phyloP scores from a whole-genome alignment of 2,113 vertebrate genomes.

The Lathamus discolor region DNA sequence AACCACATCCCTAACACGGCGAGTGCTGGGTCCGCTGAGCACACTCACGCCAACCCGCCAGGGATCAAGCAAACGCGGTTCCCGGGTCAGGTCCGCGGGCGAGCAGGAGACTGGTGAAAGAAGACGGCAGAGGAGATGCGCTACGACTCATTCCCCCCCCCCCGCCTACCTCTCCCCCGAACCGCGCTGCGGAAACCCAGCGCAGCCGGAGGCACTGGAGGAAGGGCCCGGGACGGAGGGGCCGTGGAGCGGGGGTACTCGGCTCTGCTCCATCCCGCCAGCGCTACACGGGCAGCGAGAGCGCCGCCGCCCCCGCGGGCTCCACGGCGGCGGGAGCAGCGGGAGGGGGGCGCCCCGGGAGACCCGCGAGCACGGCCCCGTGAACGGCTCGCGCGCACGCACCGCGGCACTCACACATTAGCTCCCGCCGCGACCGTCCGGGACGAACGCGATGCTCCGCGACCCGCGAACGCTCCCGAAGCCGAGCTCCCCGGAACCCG shows the following conservation, averaged over 20 bases:
- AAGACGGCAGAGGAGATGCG: neutral
- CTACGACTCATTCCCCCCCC: neutral
- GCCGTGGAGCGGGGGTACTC: neutral
- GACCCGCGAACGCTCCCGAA: neutral
- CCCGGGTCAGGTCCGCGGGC: neutral
- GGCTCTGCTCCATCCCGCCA: neutral
- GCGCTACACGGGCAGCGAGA: neutral
- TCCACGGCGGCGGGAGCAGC: too few species aligned
- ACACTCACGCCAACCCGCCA: accelerated
- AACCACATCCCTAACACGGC: accelerated
- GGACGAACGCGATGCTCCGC: neutral
- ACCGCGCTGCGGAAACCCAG: neutral
- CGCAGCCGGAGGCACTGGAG: neutral
- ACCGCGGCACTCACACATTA: neutral
- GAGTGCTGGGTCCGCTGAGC: neutral
- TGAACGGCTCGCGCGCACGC: too few species aligned
- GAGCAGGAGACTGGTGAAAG: accelerated
- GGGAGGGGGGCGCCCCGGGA: too few species aligned
- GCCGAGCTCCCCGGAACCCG: too few species aligned
- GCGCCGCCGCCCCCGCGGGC: neutral
- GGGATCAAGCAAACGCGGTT: accelerated
- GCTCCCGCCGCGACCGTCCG: neutral
- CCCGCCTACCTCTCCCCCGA: neutral
- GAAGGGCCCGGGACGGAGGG: neutral
- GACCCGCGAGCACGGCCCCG: neutral